Evolutionary conservation across 2,888 invertebrate genomes (phyloP), one percentile per base, ranked within the genome.

Genomic region (Lasioglossum pauxillum): DNA sequence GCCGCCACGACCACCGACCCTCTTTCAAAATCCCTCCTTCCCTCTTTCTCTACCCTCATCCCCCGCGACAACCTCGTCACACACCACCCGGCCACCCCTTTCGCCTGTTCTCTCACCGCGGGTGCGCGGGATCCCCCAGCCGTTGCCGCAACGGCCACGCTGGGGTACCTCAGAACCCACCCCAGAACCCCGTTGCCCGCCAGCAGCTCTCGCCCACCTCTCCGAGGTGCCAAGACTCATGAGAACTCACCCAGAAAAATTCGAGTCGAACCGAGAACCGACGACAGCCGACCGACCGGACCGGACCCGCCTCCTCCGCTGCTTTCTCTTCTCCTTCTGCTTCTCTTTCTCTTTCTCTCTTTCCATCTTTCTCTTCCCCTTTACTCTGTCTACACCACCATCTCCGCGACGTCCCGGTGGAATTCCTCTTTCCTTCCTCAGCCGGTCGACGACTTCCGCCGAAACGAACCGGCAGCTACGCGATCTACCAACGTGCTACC

Each of bases 121-220:
- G 91, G 93, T 90, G 91, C 92, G 92, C 91, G 92, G 94, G 91
- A 92, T 92, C 93, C 93, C 91, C 91, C 90, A 90, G 90, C 89
- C 90, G 85, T 89, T 92, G 94, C 95, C 94, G 91, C 95, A 95
- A 92, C 92, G 94, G 94, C 94, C 95, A 94, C 94, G 94, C 93
- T 94, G 94, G 94, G 92, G 94, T 93, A 95, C 95, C 95, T 95
- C 94, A 94, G 94, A 95, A 90, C 91, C 91, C 91, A 90, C 91
- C 91, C 91, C 91, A 87, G 64, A 64, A 23, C 84, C 87, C 90
- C 86, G 88, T 93, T 88, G 90, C 89, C 92, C 90, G 85, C 91
- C 92, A 87, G 27, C 85, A n/a, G 71, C 71, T 14, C 71, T 88
- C 88, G 87, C 91, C 89, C 91, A 89, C 92, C 92, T 89, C 91